Evolutionary conservation across 2,888 invertebrate genomes (phyloP).

Genomic region (Boloria selene): DNA sequence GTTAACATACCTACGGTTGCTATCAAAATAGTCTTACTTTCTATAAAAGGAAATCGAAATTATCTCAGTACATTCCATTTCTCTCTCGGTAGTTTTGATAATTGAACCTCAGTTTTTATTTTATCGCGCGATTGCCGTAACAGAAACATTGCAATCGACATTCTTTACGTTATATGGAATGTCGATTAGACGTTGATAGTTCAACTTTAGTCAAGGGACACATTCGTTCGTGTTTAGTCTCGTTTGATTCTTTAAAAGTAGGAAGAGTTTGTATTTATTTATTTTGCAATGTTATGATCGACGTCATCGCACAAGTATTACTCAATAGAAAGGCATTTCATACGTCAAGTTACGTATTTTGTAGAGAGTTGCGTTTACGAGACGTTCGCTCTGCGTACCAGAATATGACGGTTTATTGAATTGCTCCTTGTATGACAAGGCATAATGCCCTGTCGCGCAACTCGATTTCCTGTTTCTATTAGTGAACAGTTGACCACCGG

Average conservation of each 20-base stretch:
- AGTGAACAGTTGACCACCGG: constrained; percentile 40
- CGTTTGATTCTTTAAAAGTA: constrained; percentile 2
- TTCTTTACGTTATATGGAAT: constrained; percentile 51
- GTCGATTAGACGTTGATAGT: constrained; percentile 27
- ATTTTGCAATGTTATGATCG: constrained; percentile 22
- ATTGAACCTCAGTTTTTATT: constrained; percentile 70
- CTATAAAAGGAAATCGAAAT: constrained; percentile 82
- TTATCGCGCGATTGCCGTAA: constrained; percentile 55
- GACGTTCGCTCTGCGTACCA: constrained; percentile 56
- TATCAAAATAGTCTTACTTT: constrained; percentile 77
- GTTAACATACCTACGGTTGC: constrained; percentile 59
- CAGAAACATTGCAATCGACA: constrained; percentile 55
- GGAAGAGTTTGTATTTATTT: neutral
- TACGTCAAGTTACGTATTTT: constrained; percentile 23
- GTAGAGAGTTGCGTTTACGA: constrained; percentile 49
- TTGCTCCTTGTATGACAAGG: constrained; percentile 47
- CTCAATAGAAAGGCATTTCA: constrained; percentile 49
- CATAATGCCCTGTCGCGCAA: constrained; percentile 55
- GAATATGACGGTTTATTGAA: constrained; percentile 52
- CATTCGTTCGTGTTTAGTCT: constrained; percentile 2
- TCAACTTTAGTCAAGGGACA: constrained; percentile 20
- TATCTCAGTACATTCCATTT: constrained; percentile 77
- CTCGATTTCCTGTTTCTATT: constrained; percentile 54
- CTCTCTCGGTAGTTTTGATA: constrained; percentile 75
- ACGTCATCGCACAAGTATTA: constrained; percentile 17